These are phyloP conservation scores for Okamejei kenojei DNA, from an alignment of 2,797 vertebrate genomes.

Conservation along the genomic window DNA sequence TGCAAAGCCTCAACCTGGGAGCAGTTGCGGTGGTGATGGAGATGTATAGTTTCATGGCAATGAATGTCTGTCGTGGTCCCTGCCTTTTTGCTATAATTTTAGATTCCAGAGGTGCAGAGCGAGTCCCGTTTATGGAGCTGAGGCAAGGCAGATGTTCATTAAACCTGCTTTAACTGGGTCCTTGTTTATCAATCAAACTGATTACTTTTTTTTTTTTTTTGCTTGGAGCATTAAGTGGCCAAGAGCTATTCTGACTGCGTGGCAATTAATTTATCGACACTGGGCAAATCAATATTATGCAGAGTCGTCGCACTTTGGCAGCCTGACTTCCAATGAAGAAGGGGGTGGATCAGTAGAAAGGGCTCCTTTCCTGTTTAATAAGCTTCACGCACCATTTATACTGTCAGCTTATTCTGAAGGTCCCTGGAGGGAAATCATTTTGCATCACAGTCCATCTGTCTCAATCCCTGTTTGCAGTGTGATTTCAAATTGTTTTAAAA, in stretches of 20 bases:
- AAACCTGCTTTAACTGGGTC: neutral
- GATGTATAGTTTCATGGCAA: too few species aligned
- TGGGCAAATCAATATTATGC: neutral
- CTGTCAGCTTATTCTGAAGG: neutral
- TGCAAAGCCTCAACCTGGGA: too few species aligned
- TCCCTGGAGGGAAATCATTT: neutral
- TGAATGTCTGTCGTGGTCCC: too few species aligned
- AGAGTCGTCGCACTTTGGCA: neutral
- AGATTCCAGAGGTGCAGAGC: neutral
- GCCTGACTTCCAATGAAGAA: neutral
- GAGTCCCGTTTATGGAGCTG: neutral
- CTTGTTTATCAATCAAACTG: conserved; percentile 34
- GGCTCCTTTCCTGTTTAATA: conserved; percentile 12
- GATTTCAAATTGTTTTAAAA: too few species aligned
- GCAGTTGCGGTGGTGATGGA: too few species aligned
- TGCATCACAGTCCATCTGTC: neutral
- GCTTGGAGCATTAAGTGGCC: neutral
- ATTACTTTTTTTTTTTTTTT: neutral
- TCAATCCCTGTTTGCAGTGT: too few species aligned
- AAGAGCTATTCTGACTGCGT: neutral
- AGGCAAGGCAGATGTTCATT: neutral
- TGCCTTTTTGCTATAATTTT: neutral
- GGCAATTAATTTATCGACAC: neutral
- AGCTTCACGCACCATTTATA: neutral
- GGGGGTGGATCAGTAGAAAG: neutral